Conservation (phyloP, 1,140 invertebrate genomes). For the Parasteatoda tepidariorum region DNA sequence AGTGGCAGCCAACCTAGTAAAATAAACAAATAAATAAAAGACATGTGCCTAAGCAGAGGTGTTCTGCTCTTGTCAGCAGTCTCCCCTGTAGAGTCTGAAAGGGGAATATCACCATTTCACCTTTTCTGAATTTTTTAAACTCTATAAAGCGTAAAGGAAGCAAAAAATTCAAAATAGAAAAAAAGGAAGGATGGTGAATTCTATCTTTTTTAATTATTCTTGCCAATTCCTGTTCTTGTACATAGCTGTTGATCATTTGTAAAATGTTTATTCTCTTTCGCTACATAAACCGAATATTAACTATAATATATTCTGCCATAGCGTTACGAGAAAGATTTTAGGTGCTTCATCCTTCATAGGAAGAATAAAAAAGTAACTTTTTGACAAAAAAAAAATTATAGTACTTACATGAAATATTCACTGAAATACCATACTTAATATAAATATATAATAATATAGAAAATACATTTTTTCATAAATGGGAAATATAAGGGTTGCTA, state of each 20-base stretch:
- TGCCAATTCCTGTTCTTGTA: slow-evolving; percentile 60
- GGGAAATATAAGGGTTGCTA: slow-evolving; percentile 42
- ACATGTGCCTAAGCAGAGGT: slow-evolving; percentile 59
- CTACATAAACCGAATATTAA: slow-evolving; percentile 59
- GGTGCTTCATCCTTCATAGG: slow-evolving; percentile 60
- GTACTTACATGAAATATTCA: slow-evolving; percentile 49
- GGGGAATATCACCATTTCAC: slow-evolving; percentile 61
- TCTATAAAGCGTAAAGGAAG: not conserved
- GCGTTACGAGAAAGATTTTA: slow-evolving; percentile 60
- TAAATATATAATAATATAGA: slow-evolving; percentile 57
- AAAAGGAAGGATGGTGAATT: slow-evolving; percentile 61
- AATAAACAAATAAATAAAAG: slow-evolving; percentile 14
- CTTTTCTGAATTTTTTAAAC: slow-evolving; percentile 50
- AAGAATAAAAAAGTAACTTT: slow-evolving; percentile 44
- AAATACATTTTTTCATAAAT: slow-evolving; percentile 36
- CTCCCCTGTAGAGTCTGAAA: slow-evolving; percentile 46
- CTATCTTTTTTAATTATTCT: slow-evolving; percentile 59
- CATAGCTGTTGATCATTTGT: slow-evolving; percentile 61
- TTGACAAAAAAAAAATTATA: slow-evolving; percentile 51
- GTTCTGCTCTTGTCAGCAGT: slow-evolving; percentile 37
- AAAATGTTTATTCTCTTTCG: slow-evolving; percentile 61
- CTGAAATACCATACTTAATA: slow-evolving; percentile 36
- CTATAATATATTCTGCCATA: slow-evolving; percentile 61
- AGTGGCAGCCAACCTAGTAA: not conserved
- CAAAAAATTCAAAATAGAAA: not conserved